These are phyloP conservation scores for Pseudopleuronectes americanus DNA, from an alignment of 2,797 vertebrate species.

Conservation along the genomic window DNA sequence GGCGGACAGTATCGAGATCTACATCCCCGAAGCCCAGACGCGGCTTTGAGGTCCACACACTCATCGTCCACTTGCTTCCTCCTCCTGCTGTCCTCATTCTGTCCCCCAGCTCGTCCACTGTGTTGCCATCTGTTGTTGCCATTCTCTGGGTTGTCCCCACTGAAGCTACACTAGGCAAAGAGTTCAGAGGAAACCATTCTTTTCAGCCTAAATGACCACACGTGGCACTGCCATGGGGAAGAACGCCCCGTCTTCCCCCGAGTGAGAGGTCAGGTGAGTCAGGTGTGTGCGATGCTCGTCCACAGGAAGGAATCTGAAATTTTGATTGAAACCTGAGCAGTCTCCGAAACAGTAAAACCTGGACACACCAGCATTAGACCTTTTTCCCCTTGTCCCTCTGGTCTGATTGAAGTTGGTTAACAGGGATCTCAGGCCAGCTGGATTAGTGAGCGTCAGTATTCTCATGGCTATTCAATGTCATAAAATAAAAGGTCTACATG, in stretches of 20 bases:
- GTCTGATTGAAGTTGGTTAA: slow-evolving; percentile 1
- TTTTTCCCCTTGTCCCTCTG: slow-evolving; percentile 8
- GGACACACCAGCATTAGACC: slow-evolving; percentile 42
- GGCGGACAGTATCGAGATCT: slow-evolving; percentile 99
- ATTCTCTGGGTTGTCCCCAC: slow-evolving; percentile 47
- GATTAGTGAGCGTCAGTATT: slow-evolving; percentile 3
- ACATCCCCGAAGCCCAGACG: slow-evolving; percentile 99
- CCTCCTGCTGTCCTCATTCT: slow-evolving; percentile 21
- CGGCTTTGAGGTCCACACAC: slow-evolving; percentile 90
- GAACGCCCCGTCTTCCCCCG: slow-evolving; percentile 4
- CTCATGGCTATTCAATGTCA: too few species aligned
- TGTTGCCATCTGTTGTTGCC: slow-evolving; percentile 28
- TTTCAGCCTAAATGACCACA: slow-evolving; percentile 10
- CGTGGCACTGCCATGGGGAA: slow-evolving; percentile 35
- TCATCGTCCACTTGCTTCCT: slow-evolving; percentile 42
- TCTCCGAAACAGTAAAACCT: slow-evolving; percentile 14
- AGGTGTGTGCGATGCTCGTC: neutral
- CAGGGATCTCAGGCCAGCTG: slow-evolving; percentile 12
- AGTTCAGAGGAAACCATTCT: slow-evolving; percentile 4
- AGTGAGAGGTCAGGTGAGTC: slow-evolving; percentile 7
- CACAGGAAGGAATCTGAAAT: slow-evolving; percentile 4
- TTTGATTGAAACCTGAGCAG: slow-evolving; percentile 2
- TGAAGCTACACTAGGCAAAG: slow-evolving; percentile 69
- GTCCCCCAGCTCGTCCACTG: slow-evolving; percentile 21
- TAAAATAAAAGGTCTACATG: neutral